Evolutionary conservation across 2,797 vertebrate species (phyloP).

Genomic region (Nannoperca obscura): DNA sequence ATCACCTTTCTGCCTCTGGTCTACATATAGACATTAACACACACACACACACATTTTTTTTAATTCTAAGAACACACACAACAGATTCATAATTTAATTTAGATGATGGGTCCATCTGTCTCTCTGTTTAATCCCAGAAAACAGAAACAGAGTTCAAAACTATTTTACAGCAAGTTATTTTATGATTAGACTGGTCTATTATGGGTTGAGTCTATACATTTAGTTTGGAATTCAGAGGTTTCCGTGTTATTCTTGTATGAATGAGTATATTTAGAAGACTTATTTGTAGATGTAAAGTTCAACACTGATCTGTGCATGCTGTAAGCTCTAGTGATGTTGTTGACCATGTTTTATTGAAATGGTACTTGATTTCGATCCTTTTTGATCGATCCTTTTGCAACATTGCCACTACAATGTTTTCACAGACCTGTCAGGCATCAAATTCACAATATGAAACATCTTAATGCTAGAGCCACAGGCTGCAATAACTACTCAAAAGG

Average conservation of each 20-base stretch:
- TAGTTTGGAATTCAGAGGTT: slow-evolving; percentile 1
- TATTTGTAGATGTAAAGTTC: neutral
- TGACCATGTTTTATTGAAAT: neutral
- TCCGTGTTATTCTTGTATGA: neutral
- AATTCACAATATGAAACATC: neutral
- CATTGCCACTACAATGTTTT: neutral
- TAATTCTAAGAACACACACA: slow-evolving; percentile 4
- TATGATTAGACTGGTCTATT: neutral
- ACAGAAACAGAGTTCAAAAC: neutral
- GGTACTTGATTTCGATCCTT: neutral
- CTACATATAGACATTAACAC: slow-evolving; percentile 43
- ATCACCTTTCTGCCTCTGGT: slow-evolving; percentile 74
- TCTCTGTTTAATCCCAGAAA: neutral
- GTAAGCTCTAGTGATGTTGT: neutral
- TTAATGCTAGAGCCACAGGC: neutral
- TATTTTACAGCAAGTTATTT: neutral
- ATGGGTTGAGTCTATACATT: neutral
- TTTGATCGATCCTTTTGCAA: neutral
- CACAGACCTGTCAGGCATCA: neutral
- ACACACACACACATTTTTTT: neutral
- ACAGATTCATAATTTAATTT: neutral
- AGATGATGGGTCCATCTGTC: slow-evolving; percentile 1
- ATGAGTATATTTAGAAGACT: neutral
- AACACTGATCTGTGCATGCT: neutral
- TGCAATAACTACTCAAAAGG: neutral